Evolutionary conservation across 1,140 invertebrate genomes (phyloP), one percentile per base, ranked within the genome.

Genomic region (Paralvinella palmiformis): DNA sequence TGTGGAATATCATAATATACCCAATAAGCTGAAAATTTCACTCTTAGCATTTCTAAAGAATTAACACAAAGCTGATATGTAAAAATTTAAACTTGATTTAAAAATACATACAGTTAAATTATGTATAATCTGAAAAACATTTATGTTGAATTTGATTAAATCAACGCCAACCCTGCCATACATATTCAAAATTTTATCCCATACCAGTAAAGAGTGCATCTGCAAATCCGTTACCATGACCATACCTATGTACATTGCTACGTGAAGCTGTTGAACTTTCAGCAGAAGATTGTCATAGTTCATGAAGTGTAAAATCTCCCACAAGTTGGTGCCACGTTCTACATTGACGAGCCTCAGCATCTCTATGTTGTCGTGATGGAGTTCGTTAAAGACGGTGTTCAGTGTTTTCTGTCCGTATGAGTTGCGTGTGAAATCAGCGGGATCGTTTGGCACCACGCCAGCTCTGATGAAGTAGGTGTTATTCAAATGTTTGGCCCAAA

Each of bases 391-490:
- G 15, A 75, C 65, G 59, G 69, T 71, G 60, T 78, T 78, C 1
- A 78, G 13, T 15, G 76, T 78, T 59, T 73, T 71, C 50, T 71
- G 74, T 20, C 72, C 71, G 63, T 68, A 78, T 1, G 75, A 76
- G 63, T 78, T 78, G 7, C 76, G 64, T 24, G 72, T 68, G 67
- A 74, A 78, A 59, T 78, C 76, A 35, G 76, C 68, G 10, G 73
- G 74, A 62, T 78, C 74, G 65, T 78, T 78, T 33, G 76, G 72
- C 27, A 77, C 74, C 50, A 78, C 69, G 7, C 62, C 57, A 24
- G 71, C 71, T 33, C 69, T 67, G 22, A 70, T 63, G 31, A 69
- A n/a, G 44, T 63, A 58, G 33, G 71, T 73, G 55, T 65, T 65
- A 61, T 74, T 75, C 2, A 67, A 33, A n/a, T 44, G 36, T 13